A percentile compares a stretch with the other conserved stretches of the same genome.
Evolutionary conservation across 2,797 vertebrate species (phyloP).

Genomic region (Peromyscus attwateri): DNA sequence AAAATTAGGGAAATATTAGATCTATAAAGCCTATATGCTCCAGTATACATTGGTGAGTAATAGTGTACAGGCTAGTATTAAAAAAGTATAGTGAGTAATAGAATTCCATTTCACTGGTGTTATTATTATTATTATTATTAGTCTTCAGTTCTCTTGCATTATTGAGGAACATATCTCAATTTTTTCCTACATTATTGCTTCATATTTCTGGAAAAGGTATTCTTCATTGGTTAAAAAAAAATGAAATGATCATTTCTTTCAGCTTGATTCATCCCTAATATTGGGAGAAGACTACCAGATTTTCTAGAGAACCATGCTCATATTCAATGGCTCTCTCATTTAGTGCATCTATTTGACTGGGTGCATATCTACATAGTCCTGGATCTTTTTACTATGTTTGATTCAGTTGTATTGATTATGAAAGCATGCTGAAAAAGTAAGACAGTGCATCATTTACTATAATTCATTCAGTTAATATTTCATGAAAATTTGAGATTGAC

Average conservation of each 20-base stretch:
- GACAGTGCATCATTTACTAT: neutral
- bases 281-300: neutral
- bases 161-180: neutral
- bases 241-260: neutral
- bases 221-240: neutral
- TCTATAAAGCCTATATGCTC: neutral
- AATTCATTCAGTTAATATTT: neutral
- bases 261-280: neutral
- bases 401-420: neutral
- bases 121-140: neutral
- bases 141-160: neutral
- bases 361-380: neutral
- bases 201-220: neutral
- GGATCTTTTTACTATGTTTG: neutral
- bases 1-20: neutral
- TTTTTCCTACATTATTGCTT: neutral
- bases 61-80: too few species aligned
- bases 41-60: neutral
- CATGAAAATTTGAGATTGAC: neutral
- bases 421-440: neutral
- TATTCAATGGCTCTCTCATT: neutral
- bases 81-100: neutral
- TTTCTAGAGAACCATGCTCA: neutral
- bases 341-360: neutral
- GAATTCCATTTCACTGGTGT: too few species aligned